Evolutionary conservation across 2,113 vertebrate species (phyloP).

Genomic region (Pelmatolapia mariae): DNA sequence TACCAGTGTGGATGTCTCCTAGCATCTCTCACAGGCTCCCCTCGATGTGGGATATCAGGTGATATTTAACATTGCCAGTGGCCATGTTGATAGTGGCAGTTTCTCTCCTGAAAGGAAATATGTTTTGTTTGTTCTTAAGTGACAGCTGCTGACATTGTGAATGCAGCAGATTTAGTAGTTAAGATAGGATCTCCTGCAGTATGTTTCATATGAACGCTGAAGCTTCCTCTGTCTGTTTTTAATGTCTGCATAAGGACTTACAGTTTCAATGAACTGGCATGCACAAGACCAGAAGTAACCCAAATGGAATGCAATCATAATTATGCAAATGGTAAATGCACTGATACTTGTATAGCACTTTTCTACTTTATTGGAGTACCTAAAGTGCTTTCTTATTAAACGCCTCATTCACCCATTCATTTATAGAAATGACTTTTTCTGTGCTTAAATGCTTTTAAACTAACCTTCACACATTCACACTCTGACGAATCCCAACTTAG

Average conservation of each 20-base stretch:
- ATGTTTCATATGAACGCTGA: background rate
- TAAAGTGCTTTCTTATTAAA: background rate
- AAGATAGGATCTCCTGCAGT: background rate
- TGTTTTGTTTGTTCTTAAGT: background rate
- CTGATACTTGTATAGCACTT: background rate
- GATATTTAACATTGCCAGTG: slow-evolving; percentile 15
- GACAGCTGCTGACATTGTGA: background rate
- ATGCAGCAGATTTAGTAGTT: background rate
- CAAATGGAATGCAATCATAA: background rate
- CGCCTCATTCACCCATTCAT: background rate
- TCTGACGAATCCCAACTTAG: background rate
- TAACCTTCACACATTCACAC: background rate
- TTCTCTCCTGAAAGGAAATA: background rate
- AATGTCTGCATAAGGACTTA: background rate
- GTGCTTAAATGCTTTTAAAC: background rate
- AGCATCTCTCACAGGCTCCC: slow-evolving; percentile 28
- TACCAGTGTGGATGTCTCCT: slow-evolving; percentile 38
- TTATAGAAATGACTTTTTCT: background rate
- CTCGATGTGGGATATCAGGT: slow-evolving; percentile 22
- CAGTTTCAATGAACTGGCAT: background rate
- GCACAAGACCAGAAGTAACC: background rate
- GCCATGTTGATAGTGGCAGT: background rate
- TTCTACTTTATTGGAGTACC: background rate
- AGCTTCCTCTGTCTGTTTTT: background rate
- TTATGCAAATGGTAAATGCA: background rate